Evolutionary conservation across 2,797 vertebrate genomes (phyloP).

Genomic region (Microctenopoma stevenorrisi): DNA sequence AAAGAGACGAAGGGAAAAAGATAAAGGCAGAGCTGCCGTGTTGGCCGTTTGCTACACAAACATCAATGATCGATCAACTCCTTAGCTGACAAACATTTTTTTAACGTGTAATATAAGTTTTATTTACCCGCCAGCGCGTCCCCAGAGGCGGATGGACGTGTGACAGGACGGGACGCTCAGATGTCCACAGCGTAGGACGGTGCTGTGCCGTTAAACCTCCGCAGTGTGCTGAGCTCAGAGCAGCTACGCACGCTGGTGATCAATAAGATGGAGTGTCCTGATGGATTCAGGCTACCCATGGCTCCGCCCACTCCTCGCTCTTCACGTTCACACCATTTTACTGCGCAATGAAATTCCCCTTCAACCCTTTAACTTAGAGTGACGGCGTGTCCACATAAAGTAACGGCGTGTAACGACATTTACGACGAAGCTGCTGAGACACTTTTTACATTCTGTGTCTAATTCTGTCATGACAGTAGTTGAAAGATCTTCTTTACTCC

Average conservation of each 20-base stretch:
- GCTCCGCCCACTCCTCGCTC: not conserved
- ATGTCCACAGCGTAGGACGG: too few species aligned
- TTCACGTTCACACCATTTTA: not conserved
- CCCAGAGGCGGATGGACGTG: too few species aligned
- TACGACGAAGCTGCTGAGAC: not conserved
- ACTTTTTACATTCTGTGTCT: too few species aligned
- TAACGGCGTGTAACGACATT: not conserved
- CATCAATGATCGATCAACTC: too few species aligned
- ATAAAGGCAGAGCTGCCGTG: not conserved
- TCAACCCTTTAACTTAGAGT: not conserved
- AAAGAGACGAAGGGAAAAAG: not conserved
- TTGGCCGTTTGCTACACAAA: too few species aligned
- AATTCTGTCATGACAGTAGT: too few species aligned
- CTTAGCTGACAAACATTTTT: too few species aligned
- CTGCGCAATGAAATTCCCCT: not conserved
- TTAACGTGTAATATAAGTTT: too few species aligned
- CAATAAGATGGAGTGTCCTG: conserved; percentile 26
- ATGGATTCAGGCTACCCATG: conserved; percentile 16
- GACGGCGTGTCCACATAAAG: not conserved
- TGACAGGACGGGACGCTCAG: too few species aligned
- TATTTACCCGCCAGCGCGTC: too few species aligned
- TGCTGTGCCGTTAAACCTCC: not conserved
- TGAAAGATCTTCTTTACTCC: too few species aligned
- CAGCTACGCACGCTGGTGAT: conserved; percentile 8
- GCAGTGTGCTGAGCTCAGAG: conserved; percentile 7